These are phyloP conservation scores for Fragum whitleyi DNA, from an alignment of 2,888 invertebrate species.

Conservation along the genomic window DNA sequence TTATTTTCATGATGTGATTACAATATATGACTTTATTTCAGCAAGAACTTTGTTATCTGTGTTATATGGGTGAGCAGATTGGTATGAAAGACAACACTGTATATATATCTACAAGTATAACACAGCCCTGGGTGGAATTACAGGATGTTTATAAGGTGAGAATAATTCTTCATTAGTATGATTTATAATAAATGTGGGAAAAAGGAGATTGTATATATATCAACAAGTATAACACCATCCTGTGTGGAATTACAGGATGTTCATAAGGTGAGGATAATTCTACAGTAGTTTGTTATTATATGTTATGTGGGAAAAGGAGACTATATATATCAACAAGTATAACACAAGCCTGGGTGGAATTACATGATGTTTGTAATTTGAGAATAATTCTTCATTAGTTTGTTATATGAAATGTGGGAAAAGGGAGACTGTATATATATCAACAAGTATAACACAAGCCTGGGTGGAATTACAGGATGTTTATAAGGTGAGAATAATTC, in stretches of 20 bases:
- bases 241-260: constrained; percentile 12
- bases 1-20: too few species aligned
- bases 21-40: neutral
- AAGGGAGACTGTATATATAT: neutral
- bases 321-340: neutral
- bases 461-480: constrained; percentile 14
- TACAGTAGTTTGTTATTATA: too few species aligned
- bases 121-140: neutral
- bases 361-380: constrained; percentile 17
- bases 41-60: constrained; percentile 8
- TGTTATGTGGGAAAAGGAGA: too few species aligned
- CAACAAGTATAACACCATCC: neutral
- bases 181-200: too few species aligned
- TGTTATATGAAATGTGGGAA: too few species aligned
- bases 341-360: neutral
- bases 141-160: constrained; percentile 23
- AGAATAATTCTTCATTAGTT: too few species aligned
- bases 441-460: neutral
- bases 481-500: neutral
- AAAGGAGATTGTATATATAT: neutral
- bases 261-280: neutral
- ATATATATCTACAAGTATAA: neutral
- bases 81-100: neutral
- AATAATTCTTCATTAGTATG: too few species aligned
- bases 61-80: constrained; percentile 12